Percentiles rank a stretch among this genome's conserved stretches.
Evolutionary conservation across 2,888 invertebrate species (phyloP).

Genomic region (Stomorhina lunata): DNA sequence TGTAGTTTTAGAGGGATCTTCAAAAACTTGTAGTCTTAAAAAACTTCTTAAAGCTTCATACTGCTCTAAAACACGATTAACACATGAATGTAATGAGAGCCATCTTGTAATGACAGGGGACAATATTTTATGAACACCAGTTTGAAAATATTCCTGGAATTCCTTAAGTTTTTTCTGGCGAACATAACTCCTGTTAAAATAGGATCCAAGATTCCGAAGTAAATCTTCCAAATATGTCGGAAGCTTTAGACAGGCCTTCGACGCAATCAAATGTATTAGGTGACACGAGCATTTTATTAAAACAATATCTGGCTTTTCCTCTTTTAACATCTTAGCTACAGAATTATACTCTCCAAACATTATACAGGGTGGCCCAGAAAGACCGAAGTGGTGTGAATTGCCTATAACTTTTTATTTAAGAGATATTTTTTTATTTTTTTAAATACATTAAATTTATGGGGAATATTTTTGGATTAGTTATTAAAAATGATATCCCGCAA

Average conservation of each 20-base stretch:
- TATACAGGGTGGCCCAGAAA: no score
- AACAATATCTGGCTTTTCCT: background rate
- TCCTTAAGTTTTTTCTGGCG: constrained; percentile 4
- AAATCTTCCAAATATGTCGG: background rate
- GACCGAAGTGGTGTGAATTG: no score
- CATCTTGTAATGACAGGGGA: constrained; percentile 12
- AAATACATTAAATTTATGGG: no score
- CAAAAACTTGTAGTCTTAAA: constrained; percentile 25
- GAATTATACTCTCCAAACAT: constrained; percentile 19
- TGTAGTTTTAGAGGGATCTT: constrained; percentile 13
- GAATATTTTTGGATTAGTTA: no score
- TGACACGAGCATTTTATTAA: background rate
- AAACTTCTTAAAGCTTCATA: constrained; percentile 19
- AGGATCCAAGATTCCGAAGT: background rate
- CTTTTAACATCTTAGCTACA: constrained; percentile 1
- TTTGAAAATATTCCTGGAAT: constrained; percentile 20
- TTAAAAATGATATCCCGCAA: no score
- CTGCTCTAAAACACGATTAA: constrained; percentile 3
- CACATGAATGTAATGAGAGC: constrained; percentile 11
- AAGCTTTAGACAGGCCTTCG: background rate
- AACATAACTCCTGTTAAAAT: constrained; percentile 7
- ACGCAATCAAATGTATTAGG: background rate
- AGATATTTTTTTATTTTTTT: no score
- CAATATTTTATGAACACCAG: constrained; percentile 11
- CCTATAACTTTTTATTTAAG: no score